phyloP scores from a whole-genome alignment of 53 echinoderm and acorn worm species.

The Paracentrotus lividus region DNA sequence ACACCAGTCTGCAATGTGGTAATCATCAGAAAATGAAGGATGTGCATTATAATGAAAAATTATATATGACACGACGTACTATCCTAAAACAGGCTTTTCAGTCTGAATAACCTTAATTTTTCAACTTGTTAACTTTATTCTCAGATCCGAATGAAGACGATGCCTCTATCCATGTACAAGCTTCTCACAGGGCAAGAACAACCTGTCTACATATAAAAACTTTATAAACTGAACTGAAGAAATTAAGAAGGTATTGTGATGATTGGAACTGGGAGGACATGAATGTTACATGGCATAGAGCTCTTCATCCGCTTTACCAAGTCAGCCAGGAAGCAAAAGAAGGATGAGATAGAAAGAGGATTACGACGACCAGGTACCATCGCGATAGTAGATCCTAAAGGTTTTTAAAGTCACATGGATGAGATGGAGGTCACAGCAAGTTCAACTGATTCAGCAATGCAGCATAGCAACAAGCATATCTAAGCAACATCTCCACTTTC shows the following conservation, averaged over 20 bases:
- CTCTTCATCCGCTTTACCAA: background rate
- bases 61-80: no score
- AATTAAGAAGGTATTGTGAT: background rate
- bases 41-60: no score
- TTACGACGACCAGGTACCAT: background rate
- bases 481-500: background rate
- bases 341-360: background rate
- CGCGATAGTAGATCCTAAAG: background rate
- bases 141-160: conserved; percentile 99
- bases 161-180: conserved; percentile 99
- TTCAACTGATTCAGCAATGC: background rate
- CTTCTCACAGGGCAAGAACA: conserved; percentile 98
- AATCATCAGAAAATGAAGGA: no score
- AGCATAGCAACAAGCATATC: background rate
- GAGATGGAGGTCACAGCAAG: conserved; percentile 10
- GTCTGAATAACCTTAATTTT: background rate
- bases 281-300: background rate
- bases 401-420: background rate
- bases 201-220: conserved; percentile 92
- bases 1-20: no score
- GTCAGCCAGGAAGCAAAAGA: background rate
- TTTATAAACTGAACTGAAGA: background rate
- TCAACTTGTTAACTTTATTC: background rate
- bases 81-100: background rate
- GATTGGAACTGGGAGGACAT: background rate